Base-by-base conservation (phyloP, 2,888 invertebrate species). In the Sepiola atlantica region DNA sequence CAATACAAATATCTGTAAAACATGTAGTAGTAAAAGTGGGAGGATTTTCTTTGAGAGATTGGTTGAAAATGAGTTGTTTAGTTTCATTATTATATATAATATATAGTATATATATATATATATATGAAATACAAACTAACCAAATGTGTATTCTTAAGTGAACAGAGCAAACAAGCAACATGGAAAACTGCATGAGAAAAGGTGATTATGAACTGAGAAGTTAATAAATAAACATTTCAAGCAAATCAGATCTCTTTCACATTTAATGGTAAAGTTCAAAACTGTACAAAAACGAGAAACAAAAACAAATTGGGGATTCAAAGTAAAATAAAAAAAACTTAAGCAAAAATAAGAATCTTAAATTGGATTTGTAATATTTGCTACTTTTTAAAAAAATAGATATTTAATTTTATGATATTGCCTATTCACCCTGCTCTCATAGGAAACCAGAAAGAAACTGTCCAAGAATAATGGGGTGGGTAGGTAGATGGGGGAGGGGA, bases 171-270 rank as follows among this genome's bases (percentile, higher is more conserved):
- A 77, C n/a, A 77, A 32, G 77, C n/a, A 77, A 55, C 55, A 92
- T 32, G 55, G 54, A 24, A 92, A 55, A 55, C 92, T 92, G 92
- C 54, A 45, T 54, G 91, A 35, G n/a, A 35, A 90, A 55, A 28
- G 28, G 45, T 55, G 55, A 92, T 90, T 55, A 55, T 92, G 92
- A 92, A n/a, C 92, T 92, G 54, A 92, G n/a, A 92, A 92, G 92
- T 92, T n/a, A 92, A 55, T 77, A 77, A 77, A 77, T 77, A 77
- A 77, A 77, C n/a, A 21, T 77, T 77, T 77, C 45, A 77, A 77
- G 77, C 77, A 77, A 77, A n/a, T 77, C 32, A 77, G 77, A 77
- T 77, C 77, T 77, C n/a, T 77, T 77, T n/a, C n/a, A 77, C n/a
- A 77, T n/a, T 77, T 77, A 77, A 77, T 77, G 77, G 32, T 77